These are phyloP conservation scores for Cynoglossus semilaevis DNA, from an alignment of 2,113 vertebrate species.

Conservation along the genomic window DNA sequence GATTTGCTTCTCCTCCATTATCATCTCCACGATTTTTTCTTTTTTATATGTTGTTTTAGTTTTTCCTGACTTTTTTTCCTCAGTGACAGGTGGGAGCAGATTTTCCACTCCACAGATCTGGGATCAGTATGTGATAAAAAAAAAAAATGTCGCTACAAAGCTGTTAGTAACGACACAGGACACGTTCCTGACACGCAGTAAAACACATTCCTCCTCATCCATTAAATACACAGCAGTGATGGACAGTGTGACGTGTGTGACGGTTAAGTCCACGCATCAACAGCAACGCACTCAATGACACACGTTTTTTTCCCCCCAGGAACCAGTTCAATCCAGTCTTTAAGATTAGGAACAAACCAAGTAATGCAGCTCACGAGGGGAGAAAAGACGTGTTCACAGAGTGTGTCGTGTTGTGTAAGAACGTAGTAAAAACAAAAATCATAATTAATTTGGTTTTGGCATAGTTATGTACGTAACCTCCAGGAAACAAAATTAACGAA, in stretches of 20 bases:
- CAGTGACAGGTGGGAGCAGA: neutral
- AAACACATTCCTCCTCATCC: too few species aligned
- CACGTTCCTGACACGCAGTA: neutral
- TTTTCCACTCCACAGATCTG: slow-evolving; percentile 1
- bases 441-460: too few species aligned
- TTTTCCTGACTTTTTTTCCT: too few species aligned
- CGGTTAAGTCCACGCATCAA: neutral
- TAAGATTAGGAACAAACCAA: neutral
- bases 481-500: too few species aligned
- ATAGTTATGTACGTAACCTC: too few species aligned
- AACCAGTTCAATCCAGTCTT: slow-evolving; percentile 2
- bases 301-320: neutral
- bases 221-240: neutral
- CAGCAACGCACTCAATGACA: neutral
- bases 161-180: slow-evolving; percentile 5
- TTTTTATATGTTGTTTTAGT: slow-evolving; percentile 29
- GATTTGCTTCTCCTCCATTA: slow-evolving; percentile 13
- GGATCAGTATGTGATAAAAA: slow-evolving; percentile 14
- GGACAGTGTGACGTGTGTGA: neutral
- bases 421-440: neutral
- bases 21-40: neutral
- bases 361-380: neutral
- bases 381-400: neutral
- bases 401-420: neutral
- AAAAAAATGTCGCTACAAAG: slow-evolving; percentile 16